These are phyloP conservation scores for Trissolcus basalis DNA, from an alignment of 1,140 invertebrate species.

Conservation along the genomic window DNA sequence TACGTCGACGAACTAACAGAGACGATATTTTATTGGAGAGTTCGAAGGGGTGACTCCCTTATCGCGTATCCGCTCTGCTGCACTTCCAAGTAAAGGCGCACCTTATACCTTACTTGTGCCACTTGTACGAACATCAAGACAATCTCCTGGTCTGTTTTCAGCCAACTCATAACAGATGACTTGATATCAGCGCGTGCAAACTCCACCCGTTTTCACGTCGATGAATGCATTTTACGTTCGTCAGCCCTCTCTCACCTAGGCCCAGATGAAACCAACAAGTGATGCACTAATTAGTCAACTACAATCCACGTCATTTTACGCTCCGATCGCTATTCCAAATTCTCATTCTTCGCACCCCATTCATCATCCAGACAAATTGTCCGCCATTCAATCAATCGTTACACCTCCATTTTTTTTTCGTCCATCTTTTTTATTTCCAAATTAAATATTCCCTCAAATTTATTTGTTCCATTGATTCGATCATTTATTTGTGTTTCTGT, in stretches of 20 bases:
- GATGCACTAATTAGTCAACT: slow-evolving; percentile 43
- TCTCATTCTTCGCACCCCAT: slow-evolving; percentile 1
- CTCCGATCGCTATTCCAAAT: slow-evolving; percentile 17
- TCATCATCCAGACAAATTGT: slow-evolving; percentile 2
- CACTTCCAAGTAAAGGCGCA: slow-evolving; percentile 66
- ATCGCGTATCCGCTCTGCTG: slow-evolving; percentile 72
- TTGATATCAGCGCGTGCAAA: slow-evolving; percentile 46
- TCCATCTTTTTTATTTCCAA: no score
- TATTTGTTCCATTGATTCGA: no score
- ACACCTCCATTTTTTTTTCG: no score
- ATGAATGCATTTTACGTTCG: slow-evolving; percentile 47
- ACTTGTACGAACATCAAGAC: slow-evolving; percentile 57
- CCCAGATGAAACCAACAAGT: slow-evolving; percentile 32
- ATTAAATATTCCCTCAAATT: no score
- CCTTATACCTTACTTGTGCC: slow-evolving; percentile 57
- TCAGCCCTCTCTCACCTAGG: slow-evolving; percentile 2
- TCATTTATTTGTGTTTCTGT: no score
- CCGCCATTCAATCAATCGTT: not conserved
- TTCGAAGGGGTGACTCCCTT: slow-evolving; percentile 69
- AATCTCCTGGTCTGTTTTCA: slow-evolving; percentile 56
- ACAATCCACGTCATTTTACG: slow-evolving; percentile 23
- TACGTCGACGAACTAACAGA: slow-evolving; percentile 51
- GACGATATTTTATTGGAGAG: slow-evolving; percentile 47
- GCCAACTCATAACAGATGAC: slow-evolving; percentile 57
- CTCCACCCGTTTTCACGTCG: slow-evolving; percentile 34